These are phyloP conservation scores for Phylloscopus whistleri DNA, from an alignment of 2,113 vertebrate species.

Conservation along the genomic window DNA sequence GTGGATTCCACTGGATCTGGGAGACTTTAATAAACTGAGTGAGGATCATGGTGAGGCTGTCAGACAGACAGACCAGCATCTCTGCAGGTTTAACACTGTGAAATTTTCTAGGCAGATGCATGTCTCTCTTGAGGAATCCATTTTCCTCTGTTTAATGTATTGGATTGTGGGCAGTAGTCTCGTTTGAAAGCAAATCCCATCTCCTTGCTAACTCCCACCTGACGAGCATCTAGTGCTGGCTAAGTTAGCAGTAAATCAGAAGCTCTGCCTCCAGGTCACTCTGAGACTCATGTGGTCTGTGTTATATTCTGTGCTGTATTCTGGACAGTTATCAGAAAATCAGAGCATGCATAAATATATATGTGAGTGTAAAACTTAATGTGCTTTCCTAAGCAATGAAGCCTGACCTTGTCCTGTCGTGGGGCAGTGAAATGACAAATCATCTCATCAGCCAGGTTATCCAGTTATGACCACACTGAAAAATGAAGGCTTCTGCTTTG, in stretches of 20 bases:
- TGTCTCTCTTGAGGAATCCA: not conserved
- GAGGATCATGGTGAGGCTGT: not conserved
- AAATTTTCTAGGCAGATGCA: not conserved
- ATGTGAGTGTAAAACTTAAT: slow-evolving; percentile 10
- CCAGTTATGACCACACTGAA: slow-evolving; percentile 64
- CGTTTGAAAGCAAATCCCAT: slow-evolving; percentile 17
- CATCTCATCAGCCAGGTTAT: slow-evolving; percentile 63
- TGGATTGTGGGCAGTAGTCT: not conserved
- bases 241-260: slow-evolving; percentile 13
- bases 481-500: slow-evolving; percentile 65
- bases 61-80: not conserved
- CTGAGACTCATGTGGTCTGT: not conserved
- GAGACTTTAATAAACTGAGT: not conserved
- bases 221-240: not conserved
- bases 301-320: not conserved
- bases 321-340: not conserved
- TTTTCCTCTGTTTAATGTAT: not conserved
- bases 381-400: slow-evolving; percentile 52
- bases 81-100: not conserved
- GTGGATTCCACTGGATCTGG: not conserved
- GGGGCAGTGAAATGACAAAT: slow-evolving; percentile 62
- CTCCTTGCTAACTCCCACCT: slow-evolving; percentile 21
- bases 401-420: slow-evolving; percentile 58
- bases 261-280: not conserved
- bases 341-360: not conserved